Evolutionary conservation across 23 tunicate genomes (phyloP).

Genomic region (Styela plicata): DNA sequence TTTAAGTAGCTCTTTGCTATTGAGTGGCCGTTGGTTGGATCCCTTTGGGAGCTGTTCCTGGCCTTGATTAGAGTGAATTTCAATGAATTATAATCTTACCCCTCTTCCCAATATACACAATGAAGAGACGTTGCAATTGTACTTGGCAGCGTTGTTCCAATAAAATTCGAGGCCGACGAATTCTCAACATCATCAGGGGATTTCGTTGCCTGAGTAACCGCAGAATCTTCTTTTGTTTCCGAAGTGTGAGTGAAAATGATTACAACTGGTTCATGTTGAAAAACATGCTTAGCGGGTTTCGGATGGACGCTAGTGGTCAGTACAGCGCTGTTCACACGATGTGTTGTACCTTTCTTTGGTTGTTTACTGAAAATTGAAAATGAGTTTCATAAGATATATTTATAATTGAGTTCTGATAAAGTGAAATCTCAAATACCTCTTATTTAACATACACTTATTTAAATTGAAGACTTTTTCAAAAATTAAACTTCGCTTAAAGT

Average conservation of each 20-base stretch:
- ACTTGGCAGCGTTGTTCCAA: neutral
- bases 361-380: neutral
- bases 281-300: conserved; percentile 34
- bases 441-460: too few species aligned
- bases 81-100: too few species aligned
- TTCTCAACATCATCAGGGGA: neutral
- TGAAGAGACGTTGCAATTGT: conserved; percentile 30
- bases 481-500: too few species aligned
- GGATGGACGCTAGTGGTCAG: conserved; percentile 81
- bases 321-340: conserved; percentile 64
- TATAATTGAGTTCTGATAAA: too few species aligned
- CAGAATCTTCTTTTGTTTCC: conserved; percentile 23
- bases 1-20: too few species aligned
- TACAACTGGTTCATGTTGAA: conserved; percentile 55
- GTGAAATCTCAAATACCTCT: too few species aligned
- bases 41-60: too few species aligned
- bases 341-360: conserved; percentile 5
- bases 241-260: conserved; percentile 60
- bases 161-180: neutral
- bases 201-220: neutral
- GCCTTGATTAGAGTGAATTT: too few species aligned
- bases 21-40: too few species aligned
- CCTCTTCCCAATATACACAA: conserved; percentile 80
- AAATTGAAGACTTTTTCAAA: too few species aligned
- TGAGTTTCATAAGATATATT: too few species aligned